Conservation (phyloP, 2,888 invertebrate genomes). For the Hydropsyche betteni region DNA sequence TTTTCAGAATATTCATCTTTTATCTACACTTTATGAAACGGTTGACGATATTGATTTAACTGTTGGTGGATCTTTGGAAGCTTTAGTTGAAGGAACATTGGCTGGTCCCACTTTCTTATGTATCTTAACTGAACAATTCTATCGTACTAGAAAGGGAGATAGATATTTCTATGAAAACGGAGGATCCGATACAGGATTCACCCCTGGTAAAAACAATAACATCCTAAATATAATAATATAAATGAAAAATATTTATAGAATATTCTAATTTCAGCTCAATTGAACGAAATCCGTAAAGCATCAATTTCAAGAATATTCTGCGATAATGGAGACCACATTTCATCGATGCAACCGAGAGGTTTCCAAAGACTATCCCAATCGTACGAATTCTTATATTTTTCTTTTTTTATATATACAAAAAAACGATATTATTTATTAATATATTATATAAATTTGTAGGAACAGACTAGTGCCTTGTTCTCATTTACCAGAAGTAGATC, state of each 20-base stretch:
- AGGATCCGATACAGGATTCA: slow-evolving; percentile 70
- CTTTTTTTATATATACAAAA: background rate
- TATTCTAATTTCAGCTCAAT: slow-evolving; percentile 62
- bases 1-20: slow-evolving; percentile 71
- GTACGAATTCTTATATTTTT: slow-evolving; percentile 58
- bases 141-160: slow-evolving; percentile 84
- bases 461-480: slow-evolving; percentile 71
- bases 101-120: slow-evolving; percentile 90
- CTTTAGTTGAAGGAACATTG: slow-evolving; percentile 77
- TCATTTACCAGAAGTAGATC: slow-evolving; percentile 68
- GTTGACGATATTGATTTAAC: slow-evolving; percentile 88
- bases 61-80: slow-evolving; percentile 84
- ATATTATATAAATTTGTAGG: slow-evolving; percentile 57
- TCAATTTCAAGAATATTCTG: slow-evolving; percentile 77
- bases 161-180: slow-evolving; percentile 85
- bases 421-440: background rate
- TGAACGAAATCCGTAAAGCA: slow-evolving; percentile 73
- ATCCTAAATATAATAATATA: background rate
- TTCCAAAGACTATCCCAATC: slow-evolving; percentile 66
- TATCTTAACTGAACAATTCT: slow-evolving; percentile 88
- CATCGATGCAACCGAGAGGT: slow-evolving; percentile 70
- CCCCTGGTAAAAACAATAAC: slow-evolving; percentile 62
- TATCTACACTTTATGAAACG: slow-evolving; percentile 72
- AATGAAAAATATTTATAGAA: background rate
- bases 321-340: slow-evolving; percentile 73